A percentile compares a stretch with the other conserved stretches of the same genome.
phyloP scores from a whole-genome alignment of 2,888 invertebrate species.

The Mythimna lalbum region DNA sequence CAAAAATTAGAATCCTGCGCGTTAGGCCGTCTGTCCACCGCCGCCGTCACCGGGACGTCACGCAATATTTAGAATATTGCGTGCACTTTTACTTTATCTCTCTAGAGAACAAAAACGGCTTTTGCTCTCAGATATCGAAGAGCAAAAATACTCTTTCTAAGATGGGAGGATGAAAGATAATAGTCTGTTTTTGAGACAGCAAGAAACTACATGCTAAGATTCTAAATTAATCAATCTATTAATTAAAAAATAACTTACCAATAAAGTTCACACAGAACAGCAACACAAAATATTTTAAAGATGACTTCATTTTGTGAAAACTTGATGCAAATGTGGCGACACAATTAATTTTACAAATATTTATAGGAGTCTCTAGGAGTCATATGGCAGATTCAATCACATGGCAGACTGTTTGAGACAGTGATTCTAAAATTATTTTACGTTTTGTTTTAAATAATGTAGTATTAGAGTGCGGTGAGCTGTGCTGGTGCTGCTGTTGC shows the following conservation, averaged over 20 bases:
- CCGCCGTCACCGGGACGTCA: too few species aligned
- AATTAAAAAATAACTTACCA: background rate
- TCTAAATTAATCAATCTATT: background rate
- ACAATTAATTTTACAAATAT: background rate
- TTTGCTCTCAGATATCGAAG: too few species aligned
- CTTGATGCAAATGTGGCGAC: background rate
- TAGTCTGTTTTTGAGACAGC: background rate
- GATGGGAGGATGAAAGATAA: too few species aligned
- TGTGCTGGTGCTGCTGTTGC: too few species aligned
- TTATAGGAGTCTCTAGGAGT: background rate
- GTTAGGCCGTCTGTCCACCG: too few species aligned
- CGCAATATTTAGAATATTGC: too few species aligned
- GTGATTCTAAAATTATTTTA: background rate
- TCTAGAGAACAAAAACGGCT: too few species aligned
- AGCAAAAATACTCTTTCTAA: too few species aligned
- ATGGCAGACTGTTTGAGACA: background rate
- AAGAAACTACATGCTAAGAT: background rate
- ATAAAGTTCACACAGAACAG: background rate
- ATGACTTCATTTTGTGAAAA: background rate
- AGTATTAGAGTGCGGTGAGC: too few species aligned
- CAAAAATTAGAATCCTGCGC: too few species aligned
- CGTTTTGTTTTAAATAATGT: too few species aligned
- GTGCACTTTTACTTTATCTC: too few species aligned
- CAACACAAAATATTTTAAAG: background rate
- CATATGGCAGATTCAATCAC: background rate